Evolutionary conservation across 2,797 vertebrate species (phyloP).

Genomic region (Miichthys miiuy): DNA sequence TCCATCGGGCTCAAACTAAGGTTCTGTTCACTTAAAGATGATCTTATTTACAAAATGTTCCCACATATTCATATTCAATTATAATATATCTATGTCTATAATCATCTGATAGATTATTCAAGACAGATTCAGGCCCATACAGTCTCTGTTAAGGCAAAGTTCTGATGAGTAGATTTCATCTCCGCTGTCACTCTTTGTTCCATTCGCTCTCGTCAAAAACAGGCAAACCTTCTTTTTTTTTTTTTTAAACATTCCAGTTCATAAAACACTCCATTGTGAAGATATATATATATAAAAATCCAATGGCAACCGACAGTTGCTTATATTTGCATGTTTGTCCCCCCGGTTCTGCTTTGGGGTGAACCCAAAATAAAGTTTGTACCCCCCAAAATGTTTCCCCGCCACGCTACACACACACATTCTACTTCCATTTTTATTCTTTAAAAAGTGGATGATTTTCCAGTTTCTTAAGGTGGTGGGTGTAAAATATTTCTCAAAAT

Average conservation of each 20-base stretch:
- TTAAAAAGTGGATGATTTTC: slow-evolving; percentile 84
- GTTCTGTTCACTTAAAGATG: slow-evolving; percentile 85
- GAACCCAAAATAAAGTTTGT: slow-evolving; percentile 54
- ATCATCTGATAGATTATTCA: slow-evolving; percentile 83
- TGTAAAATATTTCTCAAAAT: slow-evolving; percentile 91
- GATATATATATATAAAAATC: slow-evolving; percentile 73
- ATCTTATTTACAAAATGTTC: slow-evolving; percentile 95
- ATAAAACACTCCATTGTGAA: slow-evolving; percentile 84
- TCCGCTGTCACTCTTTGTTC: slow-evolving; percentile 84
- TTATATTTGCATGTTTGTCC: slow-evolving; percentile 64
- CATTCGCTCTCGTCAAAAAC: slow-evolving; percentile 84
- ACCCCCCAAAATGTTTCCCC: slow-evolving; percentile 24
- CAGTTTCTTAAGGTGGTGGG: slow-evolving; percentile 91
- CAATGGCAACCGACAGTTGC: slow-evolving; percentile 80
- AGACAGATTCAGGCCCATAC: slow-evolving; percentile 90
- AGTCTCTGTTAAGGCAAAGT: slow-evolving; percentile 99
- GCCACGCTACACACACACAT: slow-evolving; percentile 78
- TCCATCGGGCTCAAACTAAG: slow-evolving; percentile 86
- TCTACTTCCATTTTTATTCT: slow-evolving; percentile 79
- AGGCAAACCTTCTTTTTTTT: slow-evolving; percentile 84
- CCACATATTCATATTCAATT: slow-evolving; percentile 83
- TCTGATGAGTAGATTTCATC: slow-evolving; percentile 87
- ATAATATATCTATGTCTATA: slow-evolving; percentile 82
- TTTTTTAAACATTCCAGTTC: slow-evolving; percentile 69
- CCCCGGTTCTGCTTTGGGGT: slow-evolving; percentile 46